phyloP scores from a whole-genome alignment of 2,113 vertebrate species.

The Falco punctatus region DNA sequence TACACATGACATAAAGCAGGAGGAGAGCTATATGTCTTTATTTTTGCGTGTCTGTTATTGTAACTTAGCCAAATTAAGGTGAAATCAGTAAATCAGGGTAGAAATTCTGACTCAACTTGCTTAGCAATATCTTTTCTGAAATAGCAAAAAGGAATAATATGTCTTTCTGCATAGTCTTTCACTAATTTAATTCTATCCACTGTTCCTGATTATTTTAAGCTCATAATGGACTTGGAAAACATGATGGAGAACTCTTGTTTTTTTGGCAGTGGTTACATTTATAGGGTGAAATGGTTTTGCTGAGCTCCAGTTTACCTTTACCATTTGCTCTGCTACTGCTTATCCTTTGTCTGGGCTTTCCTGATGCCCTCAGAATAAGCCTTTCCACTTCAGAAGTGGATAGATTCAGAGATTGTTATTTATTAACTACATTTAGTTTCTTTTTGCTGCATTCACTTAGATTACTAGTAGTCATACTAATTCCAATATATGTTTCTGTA shows the following conservation, averaged over 20 bases:
- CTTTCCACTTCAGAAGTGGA: neutral
- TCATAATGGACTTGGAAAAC: neutral
- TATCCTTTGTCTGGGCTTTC: neutral
- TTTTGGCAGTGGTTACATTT: neutral
- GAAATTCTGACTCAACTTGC: neutral
- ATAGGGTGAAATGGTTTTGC: neutral
- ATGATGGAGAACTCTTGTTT: neutral
- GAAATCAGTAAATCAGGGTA: neutral
- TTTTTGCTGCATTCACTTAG: neutral
- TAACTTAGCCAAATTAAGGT: neutral
- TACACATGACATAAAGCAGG: neutral
- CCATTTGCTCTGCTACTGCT: neutral
- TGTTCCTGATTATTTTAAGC: neutral
- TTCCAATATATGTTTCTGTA: neutral
- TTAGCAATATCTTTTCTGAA: neutral
- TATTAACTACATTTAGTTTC: accelerated
- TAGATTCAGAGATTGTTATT: neutral
- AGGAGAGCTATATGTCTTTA: neutral
- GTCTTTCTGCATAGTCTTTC: neutral
- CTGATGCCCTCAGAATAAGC: neutral
- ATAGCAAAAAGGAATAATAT: neutral
- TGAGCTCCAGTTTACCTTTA: neutral
- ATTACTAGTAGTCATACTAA: neutral
- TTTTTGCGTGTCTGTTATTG: neutral
- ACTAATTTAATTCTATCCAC: neutral